A percentile compares a stretch with the other conserved stretches of the same genome.
These are phyloP conservation scores for Chloroclysta siterata DNA, from an alignment of 2,888 invertebrate genomes.

Conservation along the genomic window DNA sequence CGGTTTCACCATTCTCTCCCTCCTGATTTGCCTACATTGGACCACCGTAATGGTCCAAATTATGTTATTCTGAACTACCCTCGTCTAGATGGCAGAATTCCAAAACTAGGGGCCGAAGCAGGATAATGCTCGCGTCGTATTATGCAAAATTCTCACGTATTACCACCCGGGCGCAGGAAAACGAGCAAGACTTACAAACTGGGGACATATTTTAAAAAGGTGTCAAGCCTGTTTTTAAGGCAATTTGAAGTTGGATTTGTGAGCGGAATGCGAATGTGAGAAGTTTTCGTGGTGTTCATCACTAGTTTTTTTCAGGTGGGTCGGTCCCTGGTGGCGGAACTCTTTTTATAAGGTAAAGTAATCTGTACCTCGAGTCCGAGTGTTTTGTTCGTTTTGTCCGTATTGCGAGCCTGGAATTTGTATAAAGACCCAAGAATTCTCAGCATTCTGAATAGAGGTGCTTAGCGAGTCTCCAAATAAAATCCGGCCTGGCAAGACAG, in stretches of 20 bases:
- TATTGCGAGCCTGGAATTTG: no score
- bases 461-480: no score
- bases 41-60: conserved; percentile 46
- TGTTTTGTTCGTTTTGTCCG: no score
- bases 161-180: conserved; percentile 39
- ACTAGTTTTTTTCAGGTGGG: conserved; percentile 1
- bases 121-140: conserved; percentile 57
- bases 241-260: conserved; percentile 31
- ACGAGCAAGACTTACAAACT: conserved; percentile 47
- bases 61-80: conserved; percentile 48
- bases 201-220: conserved; percentile 54
- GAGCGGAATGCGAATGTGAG: conserved; percentile 23
- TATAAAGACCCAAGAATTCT: no score
- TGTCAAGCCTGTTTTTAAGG: conserved; percentile 41
- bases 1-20: background rate
- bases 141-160: conserved; percentile 65
- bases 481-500: no score
- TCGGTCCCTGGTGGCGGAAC: background rate
- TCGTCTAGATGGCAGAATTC: conserved; percentile 56
- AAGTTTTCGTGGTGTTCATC: conserved; percentile 6
- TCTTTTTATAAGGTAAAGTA: background rate
- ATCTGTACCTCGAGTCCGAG: no score
- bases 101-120: conserved; percentile 50
- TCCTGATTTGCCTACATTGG: conserved; percentile 9
- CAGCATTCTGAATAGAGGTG: no score